These are phyloP conservation scores for Phaonia tiefii DNA, from an alignment of 2,888 invertebrate genomes.

Conservation along the genomic window DNA sequence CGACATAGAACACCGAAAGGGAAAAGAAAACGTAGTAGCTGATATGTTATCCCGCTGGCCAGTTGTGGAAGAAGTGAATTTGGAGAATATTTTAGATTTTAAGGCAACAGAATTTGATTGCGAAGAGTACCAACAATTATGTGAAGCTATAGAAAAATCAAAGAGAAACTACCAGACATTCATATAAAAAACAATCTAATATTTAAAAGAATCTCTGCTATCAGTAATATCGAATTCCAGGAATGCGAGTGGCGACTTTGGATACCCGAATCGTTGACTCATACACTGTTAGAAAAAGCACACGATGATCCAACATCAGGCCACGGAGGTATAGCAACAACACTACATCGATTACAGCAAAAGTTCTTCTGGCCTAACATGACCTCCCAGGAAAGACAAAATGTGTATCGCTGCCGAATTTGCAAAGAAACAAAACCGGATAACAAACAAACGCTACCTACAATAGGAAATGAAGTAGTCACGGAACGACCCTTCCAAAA, in stretches of 20 bases:
- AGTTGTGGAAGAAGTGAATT: conserved; percentile 8
- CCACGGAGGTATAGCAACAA: background rate
- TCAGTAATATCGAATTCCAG: background rate
- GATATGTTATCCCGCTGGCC: conserved; percentile 33
- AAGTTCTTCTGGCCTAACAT: background rate
- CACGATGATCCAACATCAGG: conserved; percentile 23
- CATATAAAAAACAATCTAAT: conserved; percentile 8
- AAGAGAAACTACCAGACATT: conserved; percentile 28
- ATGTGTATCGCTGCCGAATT: background rate
- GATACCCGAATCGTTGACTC: conserved; percentile 10
- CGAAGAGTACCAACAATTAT: conserved; percentile 26
- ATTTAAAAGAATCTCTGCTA: conserved; percentile 4
- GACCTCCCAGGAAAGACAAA: background rate
- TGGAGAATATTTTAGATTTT: conserved; percentile 7
- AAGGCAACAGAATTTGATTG: conserved; percentile 32
- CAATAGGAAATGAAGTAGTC: background rate
- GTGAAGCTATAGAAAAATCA: background rate
- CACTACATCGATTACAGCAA: background rate
- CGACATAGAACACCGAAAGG: conserved; percentile 30
- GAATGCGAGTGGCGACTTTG: conserved; percentile 32
- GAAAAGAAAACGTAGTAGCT: conserved; percentile 39
- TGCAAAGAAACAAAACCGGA: background rate
- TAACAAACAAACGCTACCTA: background rate
- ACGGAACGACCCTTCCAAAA: conserved; percentile 3
- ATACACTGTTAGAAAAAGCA: conserved; percentile 15